These are phyloP conservation scores for Pardalotus punctatus DNA, from an alignment of 2,113 vertebrate genomes.

Conservation along the genomic window DNA sequence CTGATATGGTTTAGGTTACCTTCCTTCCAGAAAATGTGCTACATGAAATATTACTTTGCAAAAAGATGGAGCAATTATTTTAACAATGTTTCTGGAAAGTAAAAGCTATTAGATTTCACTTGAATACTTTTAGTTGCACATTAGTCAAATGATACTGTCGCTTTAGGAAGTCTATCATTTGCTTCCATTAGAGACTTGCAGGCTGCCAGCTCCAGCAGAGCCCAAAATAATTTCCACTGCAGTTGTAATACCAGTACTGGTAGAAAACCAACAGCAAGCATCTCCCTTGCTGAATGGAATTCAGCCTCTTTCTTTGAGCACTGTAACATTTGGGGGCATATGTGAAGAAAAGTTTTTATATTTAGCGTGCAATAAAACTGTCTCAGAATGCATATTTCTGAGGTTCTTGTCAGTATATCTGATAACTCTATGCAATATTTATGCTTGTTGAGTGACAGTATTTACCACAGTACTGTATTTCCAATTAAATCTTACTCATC, in stretches of 20 bases:
- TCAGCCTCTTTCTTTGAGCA: not conserved
- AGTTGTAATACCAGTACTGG: not conserved
- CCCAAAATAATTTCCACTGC: not conserved
- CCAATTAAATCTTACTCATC: not conserved
- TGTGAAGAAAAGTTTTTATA: not conserved
- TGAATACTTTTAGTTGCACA: constrained; percentile 49
- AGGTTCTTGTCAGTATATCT: not conserved
- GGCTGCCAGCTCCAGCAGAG: not conserved
- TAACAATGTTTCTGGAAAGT: constrained; percentile 53
- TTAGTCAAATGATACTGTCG: constrained; percentile 48
- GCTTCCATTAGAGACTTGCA: constrained; percentile 35
- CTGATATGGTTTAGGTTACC: constrained; percentile 17
- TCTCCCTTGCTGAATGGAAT: not conserved
- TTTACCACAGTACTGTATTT: not conserved
- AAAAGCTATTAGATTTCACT: constrained; percentile 60
- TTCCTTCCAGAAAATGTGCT: not conserved
- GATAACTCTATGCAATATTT: not conserved
- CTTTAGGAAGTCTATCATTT: constrained; percentile 60
- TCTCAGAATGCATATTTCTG: not conserved
- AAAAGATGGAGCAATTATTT: constrained; percentile 63
- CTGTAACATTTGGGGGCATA: not conserved
- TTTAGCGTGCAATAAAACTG: not conserved
- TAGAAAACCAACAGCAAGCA: not conserved
- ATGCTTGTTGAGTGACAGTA: not conserved
- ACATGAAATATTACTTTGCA: constrained; percentile 29